Evolutionary conservation across 2,797 vertebrate genomes (phyloP).

Genomic region (Corythornis leucogaster): DNA sequence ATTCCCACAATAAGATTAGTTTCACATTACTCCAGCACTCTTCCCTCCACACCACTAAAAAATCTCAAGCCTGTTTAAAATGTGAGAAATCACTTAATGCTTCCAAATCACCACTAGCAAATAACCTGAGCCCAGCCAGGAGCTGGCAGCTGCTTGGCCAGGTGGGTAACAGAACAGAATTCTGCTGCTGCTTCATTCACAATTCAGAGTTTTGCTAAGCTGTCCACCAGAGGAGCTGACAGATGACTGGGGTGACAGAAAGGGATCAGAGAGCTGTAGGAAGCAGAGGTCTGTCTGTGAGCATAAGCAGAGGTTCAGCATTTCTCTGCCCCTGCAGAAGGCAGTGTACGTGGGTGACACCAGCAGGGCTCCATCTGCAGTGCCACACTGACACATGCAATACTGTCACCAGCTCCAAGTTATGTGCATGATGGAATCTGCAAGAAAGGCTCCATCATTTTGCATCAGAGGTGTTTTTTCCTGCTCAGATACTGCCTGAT

Average conservation of each 20-base stretch:
- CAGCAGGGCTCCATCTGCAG: background rate
- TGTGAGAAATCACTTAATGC: background rate
- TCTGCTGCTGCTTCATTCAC: background rate
- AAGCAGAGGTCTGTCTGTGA: background rate
- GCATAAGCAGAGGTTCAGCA: background rate
- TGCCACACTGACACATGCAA: fast-evolving
- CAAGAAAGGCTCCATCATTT: background rate
- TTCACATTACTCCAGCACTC: background rate
- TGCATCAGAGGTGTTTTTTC: background rate
- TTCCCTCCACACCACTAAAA: background rate
- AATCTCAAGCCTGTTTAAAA: background rate
- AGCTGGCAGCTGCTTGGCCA: background rate
- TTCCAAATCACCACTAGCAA: background rate
- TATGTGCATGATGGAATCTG: background rate
- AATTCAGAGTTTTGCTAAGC: background rate
- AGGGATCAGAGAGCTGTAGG: background rate
- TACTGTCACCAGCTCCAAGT: background rate
- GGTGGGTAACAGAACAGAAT: background rate
- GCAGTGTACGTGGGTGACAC: background rate
- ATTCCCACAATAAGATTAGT: background rate
- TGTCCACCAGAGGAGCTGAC: background rate
- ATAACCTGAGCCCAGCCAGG: background rate
- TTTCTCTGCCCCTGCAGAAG: background rate
- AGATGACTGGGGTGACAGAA: background rate
- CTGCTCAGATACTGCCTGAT: background rate